Evolutionary conservation across 2,888 invertebrate species (phyloP), one percentile per base, ranked within the genome.

Genomic region (Exephanes ischioxanthus): DNA sequence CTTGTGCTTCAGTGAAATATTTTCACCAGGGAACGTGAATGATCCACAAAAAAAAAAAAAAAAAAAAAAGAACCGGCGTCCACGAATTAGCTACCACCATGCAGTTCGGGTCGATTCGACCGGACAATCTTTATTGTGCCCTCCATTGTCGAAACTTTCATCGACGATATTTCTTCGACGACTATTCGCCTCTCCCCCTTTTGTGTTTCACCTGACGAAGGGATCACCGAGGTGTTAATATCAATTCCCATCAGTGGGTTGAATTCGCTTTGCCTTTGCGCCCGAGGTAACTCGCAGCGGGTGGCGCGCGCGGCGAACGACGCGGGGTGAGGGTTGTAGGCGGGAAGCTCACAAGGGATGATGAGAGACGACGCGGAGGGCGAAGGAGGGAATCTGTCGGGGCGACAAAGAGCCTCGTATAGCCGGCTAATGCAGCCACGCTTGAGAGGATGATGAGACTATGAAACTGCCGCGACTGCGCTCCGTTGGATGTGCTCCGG

Each of bases 401-500:
- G 55, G 72, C 86, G 76, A 86, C 85, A 83, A 86, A 87, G 80
- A 86, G 79, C 80, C 84, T 71, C 61, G 58, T 83, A 85, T 55
- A 87, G 84, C 63, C 83, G 84, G 75, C 84, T 87, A 86, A 88
- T 86, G 86, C 85, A 78, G 84, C 86, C 63, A 79, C 85, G 77
- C 79, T 70, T 26, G 76, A 87, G 85, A 84, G 83, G 68, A 87
- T 87, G 85, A 85, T 85, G 83, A 85, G 80, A 78, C 85, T 71
- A 80, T 77, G 76, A 83, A 77, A 84, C 84, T 68, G 77, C 61
- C 78, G 53, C 53, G 26, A 61, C 33, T 30, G 30, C 30, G 30
- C 30, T 26, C 45, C 82, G 53, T 9, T 55, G 55, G 45, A 76
- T 67, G n/a, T 33, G 55, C 77, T 26, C 30, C 4, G 33, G 63